A percentile compares a stretch with the other conserved stretches of the same genome.
These are phyloP conservation scores for Notodonta ziczac DNA, from an alignment of 2,888 invertebrate genomes.

Conservation along the genomic window DNA sequence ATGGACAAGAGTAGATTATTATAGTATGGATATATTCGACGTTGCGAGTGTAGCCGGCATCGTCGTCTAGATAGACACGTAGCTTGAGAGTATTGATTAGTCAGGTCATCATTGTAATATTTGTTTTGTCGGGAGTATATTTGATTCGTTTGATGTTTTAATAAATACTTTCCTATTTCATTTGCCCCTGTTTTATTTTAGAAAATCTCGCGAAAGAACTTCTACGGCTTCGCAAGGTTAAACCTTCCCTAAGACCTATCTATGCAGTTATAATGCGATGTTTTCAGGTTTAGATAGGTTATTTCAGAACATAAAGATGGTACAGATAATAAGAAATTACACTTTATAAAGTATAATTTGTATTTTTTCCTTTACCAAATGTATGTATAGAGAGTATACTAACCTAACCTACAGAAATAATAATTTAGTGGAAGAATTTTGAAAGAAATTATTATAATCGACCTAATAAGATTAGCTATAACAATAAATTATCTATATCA, in stretches of 20 bases:
- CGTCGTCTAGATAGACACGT: constrained; percentile 42
- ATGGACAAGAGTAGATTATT: constrained; percentile 2
- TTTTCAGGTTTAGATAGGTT: too few relatives aligned
- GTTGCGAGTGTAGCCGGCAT: constrained; percentile 29
- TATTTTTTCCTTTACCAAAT: background rate
- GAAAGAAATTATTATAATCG: constrained; percentile 22
- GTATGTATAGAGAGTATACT: too few relatives aligned
- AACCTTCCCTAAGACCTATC: too few relatives aligned
- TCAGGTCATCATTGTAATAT: constrained; percentile 53
- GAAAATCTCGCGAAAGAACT: background rate
- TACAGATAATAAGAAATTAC: too few relatives aligned
- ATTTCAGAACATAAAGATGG: too few relatives aligned
- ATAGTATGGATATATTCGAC: constrained; percentile 15
- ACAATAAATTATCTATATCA: constrained; percentile 61
- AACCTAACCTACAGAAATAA: too few relatives aligned
- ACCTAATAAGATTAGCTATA: constrained; percentile 56
- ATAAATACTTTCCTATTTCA: constrained; percentile 66
- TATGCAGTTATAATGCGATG: too few relatives aligned
- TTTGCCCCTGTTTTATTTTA: constrained; percentile 34
- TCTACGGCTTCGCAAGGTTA: too few relatives aligned
- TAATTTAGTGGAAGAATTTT: background rate
- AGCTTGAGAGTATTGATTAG: constrained; percentile 52
- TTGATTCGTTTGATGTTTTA: constrained; percentile 68
- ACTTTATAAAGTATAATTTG: too few relatives aligned
- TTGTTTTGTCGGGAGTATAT: constrained; percentile 54